phyloP scores from a whole-genome alignment of 2,113 vertebrate genomes.

The Boleophthalmus pectinirostris region DNA sequence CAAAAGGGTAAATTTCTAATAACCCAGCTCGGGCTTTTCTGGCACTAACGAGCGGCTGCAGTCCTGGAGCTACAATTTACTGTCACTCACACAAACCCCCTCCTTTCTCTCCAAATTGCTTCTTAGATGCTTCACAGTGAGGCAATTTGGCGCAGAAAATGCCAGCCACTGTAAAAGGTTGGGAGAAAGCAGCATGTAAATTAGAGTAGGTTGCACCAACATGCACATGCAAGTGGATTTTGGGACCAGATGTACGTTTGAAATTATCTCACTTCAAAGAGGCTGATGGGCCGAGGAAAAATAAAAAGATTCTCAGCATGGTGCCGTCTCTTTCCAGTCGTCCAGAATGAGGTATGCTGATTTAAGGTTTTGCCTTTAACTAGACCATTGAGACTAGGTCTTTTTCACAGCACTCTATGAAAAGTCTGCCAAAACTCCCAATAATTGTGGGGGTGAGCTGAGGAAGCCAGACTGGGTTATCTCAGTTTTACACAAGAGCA shows the following conservation, averaged over 20 bases:
- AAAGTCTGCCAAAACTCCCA: constrained; percentile 28
- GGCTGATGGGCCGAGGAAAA: constrained; percentile 20
- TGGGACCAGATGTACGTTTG: constrained; percentile 20
- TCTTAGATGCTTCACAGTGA: constrained; percentile 51
- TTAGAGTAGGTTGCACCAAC: constrained; percentile 1
- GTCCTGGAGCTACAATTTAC: constrained; percentile 48
- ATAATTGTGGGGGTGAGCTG: constrained; percentile 31
- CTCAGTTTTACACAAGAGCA: neutral
- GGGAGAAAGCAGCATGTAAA: constrained; percentile 26
- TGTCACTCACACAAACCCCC: constrained; percentile 49
- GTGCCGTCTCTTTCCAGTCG: neutral
- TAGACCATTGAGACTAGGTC: constrained; percentile 6
- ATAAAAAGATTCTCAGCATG: constrained; percentile 9
- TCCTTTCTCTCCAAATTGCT: constrained; percentile 44
- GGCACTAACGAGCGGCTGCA: constrained; percentile 59
- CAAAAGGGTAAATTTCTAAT: constrained; percentile 64
- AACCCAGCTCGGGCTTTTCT: constrained; percentile 33
- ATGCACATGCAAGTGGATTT: constrained; percentile 3
- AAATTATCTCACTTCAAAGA: constrained; percentile 33
- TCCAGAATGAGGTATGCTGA: constrained; percentile 17
- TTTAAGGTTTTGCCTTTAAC: constrained; percentile 15
- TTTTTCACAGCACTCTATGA: constrained; percentile 18
- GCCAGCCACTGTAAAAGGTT: constrained; percentile 33
- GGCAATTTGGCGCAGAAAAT: constrained; percentile 53
- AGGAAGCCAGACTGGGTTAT: constrained; percentile 11